Evolutionary conservation across 2,797 vertebrate genomes (phyloP), one percentile per base, ranked within the genome.

Genomic region (Euthynnus affinis): DNA sequence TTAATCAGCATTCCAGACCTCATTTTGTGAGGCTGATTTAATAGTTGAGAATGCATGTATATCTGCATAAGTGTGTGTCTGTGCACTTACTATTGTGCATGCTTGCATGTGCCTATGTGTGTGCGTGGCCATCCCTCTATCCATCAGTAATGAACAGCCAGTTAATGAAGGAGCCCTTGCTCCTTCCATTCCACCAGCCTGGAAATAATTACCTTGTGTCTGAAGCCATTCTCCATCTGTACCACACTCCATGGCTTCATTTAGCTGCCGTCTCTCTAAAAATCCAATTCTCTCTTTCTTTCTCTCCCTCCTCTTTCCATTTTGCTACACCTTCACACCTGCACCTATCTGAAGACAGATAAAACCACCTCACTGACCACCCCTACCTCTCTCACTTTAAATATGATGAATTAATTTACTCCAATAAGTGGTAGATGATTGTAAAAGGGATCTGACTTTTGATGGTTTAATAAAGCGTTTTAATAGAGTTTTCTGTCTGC

Each of bases 201-300:
- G 88, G 89, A 92, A 92, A 94, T 95, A 95, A 95, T 95, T 95
- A 94, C 89, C 85, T 87, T 80, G 74, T 88, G 89, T 94, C 92
- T 94, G 90, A 92, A 92, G 89, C 87, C 85, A 93, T 95, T 94
- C 91, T 92, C 89, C 88, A 86, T 89, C 89, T 90, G 91, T 80
- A 90, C 81, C 84, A 88, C 76, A 87, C 78, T 82, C 82, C 78
- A 89, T 69, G 63, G 84, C 90, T 93, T 94, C 88, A 95, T 94
- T 95, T 93, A 92, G 85, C 85, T 92, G 87, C 92, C 89, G 92
- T 87, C 84, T 78, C 76, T 82, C 64, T 32, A 85, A 87, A 91
- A 89, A 89, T 66, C 71, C n/a, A 89, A 85, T 83, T 85, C 80
- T 79, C 34, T 69, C 58, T 61, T 71, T 17, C 34, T 83, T 71